These are phyloP conservation scores for Pseudolaguvia tuberculata DNA, from an alignment of 2,113 vertebrate species.

Conservation along the genomic window DNA sequence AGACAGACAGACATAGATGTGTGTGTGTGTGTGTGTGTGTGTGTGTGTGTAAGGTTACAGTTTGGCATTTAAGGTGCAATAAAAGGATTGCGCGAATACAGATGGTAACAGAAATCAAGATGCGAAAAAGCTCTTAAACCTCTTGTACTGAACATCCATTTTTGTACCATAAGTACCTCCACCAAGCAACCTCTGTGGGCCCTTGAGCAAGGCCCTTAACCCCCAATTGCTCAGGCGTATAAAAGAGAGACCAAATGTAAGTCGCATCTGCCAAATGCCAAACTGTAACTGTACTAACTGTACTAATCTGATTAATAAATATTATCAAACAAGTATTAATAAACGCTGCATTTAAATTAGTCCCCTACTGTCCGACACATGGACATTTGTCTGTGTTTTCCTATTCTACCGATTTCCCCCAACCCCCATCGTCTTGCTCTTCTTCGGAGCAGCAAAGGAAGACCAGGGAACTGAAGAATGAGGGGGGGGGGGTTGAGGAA, in stretches of 20 bases:
- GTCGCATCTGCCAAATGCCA: no score
- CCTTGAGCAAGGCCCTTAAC: no score
- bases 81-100: not conserved
- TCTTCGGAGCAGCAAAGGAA: slow-evolving; percentile 4
- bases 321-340: no score
- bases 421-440: slow-evolving; percentile 2
- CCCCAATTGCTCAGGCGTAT: no score
- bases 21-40: slow-evolving; percentile 25
- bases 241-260: no score
- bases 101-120: no score
- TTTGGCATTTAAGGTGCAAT: no score
- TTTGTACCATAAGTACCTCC: not conserved
- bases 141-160: not conserved
- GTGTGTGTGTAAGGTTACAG: no score
- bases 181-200: no score
- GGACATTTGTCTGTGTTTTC: slow-evolving; percentile 7
- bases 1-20: not conserved
- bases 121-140: slow-evolving; percentile 19
- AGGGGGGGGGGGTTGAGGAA: slow-evolving; percentile 1
- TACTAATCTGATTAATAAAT: no score
- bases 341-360: not conserved
- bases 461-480: not conserved
- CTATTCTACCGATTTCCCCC: not conserved
- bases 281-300: no score
- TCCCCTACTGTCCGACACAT: not conserved